Conservation (phyloP, 37 sponge, comb jelly and placozoan species). For the Petrosia ficiformis region DNA sequence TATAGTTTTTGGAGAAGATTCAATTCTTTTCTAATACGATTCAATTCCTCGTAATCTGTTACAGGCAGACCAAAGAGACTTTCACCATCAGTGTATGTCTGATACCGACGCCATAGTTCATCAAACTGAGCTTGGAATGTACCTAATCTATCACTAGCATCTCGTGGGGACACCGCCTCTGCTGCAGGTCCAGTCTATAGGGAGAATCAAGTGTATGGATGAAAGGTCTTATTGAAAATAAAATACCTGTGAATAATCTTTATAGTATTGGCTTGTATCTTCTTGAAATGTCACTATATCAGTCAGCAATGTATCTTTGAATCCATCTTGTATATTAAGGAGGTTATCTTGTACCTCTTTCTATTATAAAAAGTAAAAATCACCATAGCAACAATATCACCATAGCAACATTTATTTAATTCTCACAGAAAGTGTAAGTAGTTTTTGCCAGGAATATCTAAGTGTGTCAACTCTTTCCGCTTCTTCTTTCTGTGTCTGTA, state of each 20-base stretch:
- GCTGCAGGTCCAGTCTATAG: constrained; percentile 63
- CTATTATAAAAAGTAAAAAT: constrained; percentile 7
- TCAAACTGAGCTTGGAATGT: constrained; percentile 72
- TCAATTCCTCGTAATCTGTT: constrained; percentile 81
- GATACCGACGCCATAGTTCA: constrained; percentile 87
- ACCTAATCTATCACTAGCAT: constrained; percentile 71
- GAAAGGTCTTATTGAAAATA: constrained; percentile 32
- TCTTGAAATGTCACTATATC: constrained; percentile 70
- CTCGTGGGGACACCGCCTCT: constrained; percentile 67
- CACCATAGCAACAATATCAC: neutral
- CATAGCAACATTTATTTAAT: neutral
- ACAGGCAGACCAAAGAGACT: constrained; percentile 90
- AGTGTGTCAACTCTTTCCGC: constrained; percentile 94
- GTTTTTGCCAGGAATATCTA: constrained; percentile 89
- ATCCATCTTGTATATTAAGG: constrained; percentile 83
- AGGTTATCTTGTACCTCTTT: constrained; percentile 67
- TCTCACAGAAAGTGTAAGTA: constrained; percentile 61
- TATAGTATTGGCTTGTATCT: constrained; percentile 59
- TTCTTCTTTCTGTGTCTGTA: constrained; percentile 85
- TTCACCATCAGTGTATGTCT: constrained; percentile 92
- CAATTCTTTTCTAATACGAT: constrained; percentile 86
- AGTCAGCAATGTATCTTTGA: constrained; percentile 66
- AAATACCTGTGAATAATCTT: constrained; percentile 82
- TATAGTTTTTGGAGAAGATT: constrained; percentile 99
- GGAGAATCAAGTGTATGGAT: neutral